These are phyloP conservation scores for Synergus itoensis DNA, from an alignment of 2,888 invertebrate genomes.

Conservation along the genomic window DNA sequence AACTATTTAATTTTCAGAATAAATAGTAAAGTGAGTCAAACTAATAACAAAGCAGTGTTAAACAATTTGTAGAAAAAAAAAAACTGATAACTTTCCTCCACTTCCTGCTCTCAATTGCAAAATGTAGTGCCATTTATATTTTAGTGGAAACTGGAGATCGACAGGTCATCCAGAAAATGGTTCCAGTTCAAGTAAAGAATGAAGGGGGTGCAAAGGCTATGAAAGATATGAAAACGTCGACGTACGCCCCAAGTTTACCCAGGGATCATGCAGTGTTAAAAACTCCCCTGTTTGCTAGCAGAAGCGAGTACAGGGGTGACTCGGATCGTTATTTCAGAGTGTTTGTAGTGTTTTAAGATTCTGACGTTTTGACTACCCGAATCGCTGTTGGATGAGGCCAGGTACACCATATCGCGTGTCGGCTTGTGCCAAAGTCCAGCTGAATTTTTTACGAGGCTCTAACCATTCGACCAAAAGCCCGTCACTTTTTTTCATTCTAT, in stretches of 20 bases:
- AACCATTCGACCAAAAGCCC: neutral
- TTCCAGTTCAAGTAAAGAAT: slow-evolving; percentile 44
- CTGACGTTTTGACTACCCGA: slow-evolving; percentile 76
- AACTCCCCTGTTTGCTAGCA: slow-evolving; percentile 76
- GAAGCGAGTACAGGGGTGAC: slow-evolving; percentile 69
- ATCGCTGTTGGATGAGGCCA: slow-evolving; percentile 58
- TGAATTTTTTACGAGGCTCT: slow-evolving; percentile 12
- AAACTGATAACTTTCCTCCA: neutral
- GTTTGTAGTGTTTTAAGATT: slow-evolving; percentile 77
- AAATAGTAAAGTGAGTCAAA: no score
- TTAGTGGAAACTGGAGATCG: neutral
- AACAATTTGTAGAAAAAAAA: neutral
- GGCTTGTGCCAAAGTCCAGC: neutral
- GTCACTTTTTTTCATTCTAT: neutral
- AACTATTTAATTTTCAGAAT: no score
- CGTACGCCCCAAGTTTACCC: slow-evolving; percentile 73
- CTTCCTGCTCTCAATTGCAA: neutral
- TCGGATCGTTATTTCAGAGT: slow-evolving; percentile 76
- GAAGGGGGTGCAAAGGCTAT: slow-evolving; percentile 50
- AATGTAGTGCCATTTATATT: neutral
- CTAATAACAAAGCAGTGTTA: no score
- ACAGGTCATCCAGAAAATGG: slow-evolving; percentile 51
- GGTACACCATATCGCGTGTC: slow-evolving; percentile 56
- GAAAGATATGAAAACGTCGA: slow-evolving; percentile 60
- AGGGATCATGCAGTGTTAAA: slow-evolving; percentile 77